Evolutionary conservation across 1,140 invertebrate genomes (phyloP).

Genomic region (Riptortus pedestris): DNA sequence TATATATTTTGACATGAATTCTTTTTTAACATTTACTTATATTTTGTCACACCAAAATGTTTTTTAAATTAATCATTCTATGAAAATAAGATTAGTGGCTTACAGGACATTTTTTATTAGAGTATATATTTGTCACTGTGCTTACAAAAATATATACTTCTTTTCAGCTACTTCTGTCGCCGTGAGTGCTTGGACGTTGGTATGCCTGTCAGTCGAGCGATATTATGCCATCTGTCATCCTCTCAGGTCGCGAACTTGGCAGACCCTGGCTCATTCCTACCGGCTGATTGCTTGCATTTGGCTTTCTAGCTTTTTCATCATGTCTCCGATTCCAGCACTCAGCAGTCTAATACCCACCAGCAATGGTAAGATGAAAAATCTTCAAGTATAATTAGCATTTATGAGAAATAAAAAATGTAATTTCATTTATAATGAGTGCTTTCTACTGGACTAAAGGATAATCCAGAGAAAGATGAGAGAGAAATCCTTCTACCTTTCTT

Average conservation of each 20-base stretch:
- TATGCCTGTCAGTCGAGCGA: conserved; percentile 73
- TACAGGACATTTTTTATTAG: too few relatives aligned
- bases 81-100: too few relatives aligned
- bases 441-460: background rate
- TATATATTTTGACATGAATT: too few relatives aligned
- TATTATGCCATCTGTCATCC: conserved; percentile 93
- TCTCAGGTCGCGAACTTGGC: conserved; percentile 65
- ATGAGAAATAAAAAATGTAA: conserved; percentile 5
- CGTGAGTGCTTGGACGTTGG: conserved; percentile 77
- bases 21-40: too few relatives aligned
- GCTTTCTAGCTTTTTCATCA: conserved; percentile 61
- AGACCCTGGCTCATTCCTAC: conserved; percentile 64
- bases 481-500: too few relatives aligned
- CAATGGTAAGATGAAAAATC: conserved; percentile 43
- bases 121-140: too few relatives aligned
- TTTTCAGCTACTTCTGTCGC: conserved; percentile 52
- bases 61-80: too few relatives aligned
- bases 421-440: background rate
- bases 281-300: conserved; percentile 70
- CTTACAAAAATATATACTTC: too few relatives aligned
- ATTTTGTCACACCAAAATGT: too few relatives aligned
- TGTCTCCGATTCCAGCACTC: conserved; percentile 65
- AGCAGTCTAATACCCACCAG: conserved; percentile 49
- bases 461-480: background rate
- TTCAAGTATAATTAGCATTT: too few relatives aligned